Evolutionary conservation across 2,113 vertebrate genomes (phyloP).

Genomic region (Mugil cephalus): DNA sequence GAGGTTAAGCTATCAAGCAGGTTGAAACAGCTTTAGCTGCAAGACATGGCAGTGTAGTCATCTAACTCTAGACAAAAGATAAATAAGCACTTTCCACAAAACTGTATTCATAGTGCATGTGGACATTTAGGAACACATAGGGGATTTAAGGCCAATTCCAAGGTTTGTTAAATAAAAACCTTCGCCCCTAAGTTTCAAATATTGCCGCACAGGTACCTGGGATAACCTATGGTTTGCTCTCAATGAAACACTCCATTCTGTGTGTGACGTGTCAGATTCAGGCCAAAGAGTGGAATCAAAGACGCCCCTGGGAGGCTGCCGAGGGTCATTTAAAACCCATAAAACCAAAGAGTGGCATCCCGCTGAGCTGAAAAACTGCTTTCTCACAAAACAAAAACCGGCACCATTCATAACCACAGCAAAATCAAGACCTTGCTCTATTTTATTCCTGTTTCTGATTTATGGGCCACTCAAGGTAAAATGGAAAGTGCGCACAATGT

Average conservation of each 20-base stretch:
- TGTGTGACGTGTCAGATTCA: constrained; percentile 20
- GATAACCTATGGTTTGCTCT: background rate
- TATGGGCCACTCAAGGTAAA: constrained; percentile 48
- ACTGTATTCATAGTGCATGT: too few relatives aligned
- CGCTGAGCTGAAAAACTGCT: constrained; percentile 45
- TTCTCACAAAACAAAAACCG: constrained; percentile 61
- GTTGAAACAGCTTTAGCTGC: too few relatives aligned
- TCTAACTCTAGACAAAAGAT: too few relatives aligned
- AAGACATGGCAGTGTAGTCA: too few relatives aligned
- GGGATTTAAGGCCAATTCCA: too few relatives aligned
- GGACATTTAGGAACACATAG: too few relatives aligned
- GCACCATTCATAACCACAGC: constrained; percentile 41
- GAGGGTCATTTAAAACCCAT: constrained; percentile 58
- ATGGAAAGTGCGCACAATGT: constrained; percentile 40
- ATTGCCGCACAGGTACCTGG: background rate
- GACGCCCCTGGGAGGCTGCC: constrained; percentile 22
- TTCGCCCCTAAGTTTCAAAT: background rate
- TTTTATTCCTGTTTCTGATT: constrained; percentile 50
- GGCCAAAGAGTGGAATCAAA: constrained; percentile 29
- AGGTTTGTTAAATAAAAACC: constrained; percentile 8
- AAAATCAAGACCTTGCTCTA: constrained; percentile 20
- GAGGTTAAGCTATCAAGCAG: too few relatives aligned
- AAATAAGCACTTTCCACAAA: too few relatives aligned
- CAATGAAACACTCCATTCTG: constrained; percentile 2
- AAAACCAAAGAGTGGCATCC: constrained; percentile 37